A percentile compares a stretch with the other conserved stretches of the same genome.
These are phyloP conservation scores for Gymnoscopelus microlampas DNA, from an alignment of 2,797 vertebrate genomes.

Conservation along the genomic window DNA sequence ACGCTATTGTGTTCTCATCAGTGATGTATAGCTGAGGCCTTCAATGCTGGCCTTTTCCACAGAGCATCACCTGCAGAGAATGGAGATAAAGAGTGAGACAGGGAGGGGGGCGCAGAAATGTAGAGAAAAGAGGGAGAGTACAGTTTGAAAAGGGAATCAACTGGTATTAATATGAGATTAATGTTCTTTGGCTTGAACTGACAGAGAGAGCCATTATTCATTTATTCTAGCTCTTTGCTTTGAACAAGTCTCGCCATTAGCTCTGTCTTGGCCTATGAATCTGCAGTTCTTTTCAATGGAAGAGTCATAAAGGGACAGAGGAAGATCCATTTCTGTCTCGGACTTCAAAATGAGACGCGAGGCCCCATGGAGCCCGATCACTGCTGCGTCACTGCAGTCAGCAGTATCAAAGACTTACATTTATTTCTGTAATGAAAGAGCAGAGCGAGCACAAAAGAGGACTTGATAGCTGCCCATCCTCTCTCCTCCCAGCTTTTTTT, in stretches of 20 bases:
- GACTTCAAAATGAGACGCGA: conserved; percentile 71
- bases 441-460: conserved; percentile 68
- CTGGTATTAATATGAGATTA: conserved; percentile 77
- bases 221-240: conserved; percentile 57
- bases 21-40: conserved; percentile 75
- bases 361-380: conserved; percentile 59
- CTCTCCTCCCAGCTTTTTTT: conserved; percentile 73
- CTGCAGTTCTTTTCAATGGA: conserved; percentile 74
- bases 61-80: conserved; percentile 46
- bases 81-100: conserved; percentile 39
- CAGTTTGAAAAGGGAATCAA: conserved; percentile 70
- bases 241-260: conserved; percentile 67
- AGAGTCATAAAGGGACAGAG: conserved; percentile 73
- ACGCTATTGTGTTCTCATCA: conserved; percentile 78
- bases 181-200: conserved; percentile 69
- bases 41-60: conserved; percentile 65
- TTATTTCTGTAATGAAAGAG: conserved; percentile 78
- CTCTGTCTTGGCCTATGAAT: conserved; percentile 70
- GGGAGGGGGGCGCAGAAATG: background rate
- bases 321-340: conserved; percentile 75
- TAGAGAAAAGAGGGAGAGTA: conserved; percentile 28
- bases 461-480: conserved; percentile 65
- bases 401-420: conserved; percentile 73
- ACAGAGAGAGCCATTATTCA: conserved; percentile 63
- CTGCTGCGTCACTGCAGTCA: conserved; percentile 61